Base-by-base conservation (phyloP, 2,888 invertebrate species). In the Protodeltote pygarga region DNA sequence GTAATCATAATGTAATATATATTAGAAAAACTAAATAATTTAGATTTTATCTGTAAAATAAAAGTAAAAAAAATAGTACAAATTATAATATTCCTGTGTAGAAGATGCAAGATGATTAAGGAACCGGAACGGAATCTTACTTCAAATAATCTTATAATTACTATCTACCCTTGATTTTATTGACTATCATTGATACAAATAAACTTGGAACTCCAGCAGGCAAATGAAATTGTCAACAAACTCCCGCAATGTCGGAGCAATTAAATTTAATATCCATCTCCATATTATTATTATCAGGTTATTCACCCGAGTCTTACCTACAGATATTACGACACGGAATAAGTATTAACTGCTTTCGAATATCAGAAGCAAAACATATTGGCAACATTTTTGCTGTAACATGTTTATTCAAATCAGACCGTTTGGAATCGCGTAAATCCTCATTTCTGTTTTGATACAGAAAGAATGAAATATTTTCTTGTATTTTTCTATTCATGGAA, bases 321-420 rank as follows among this genome's bases (percentile, higher is more conserved):
- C 44, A 58, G 34, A 63, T 53, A 51, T 53, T 50, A 47, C 46
- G 41, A 59, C 63, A 68, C 19, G 59, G 55, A 69, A 71, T 58
- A 41, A 63, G 66, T 55, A 75, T 75, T 71, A 75, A 49, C 44
- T 13, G 45, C 53, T 53, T 66, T 48, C 38, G 34, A 67, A 66
- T 61, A 62, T 50, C 60, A 40, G 42, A 45, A 58, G 53, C 68
- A 52, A 66, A 67, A 64, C 53, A 50, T 54, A 61, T 65, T 49
- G 52, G 53, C 42, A 46, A 65, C 63, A 61, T 65, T n/a, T n/a
- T 66, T 42, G 41, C 49, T 63, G 13, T 52, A 53, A 61, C 52
- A 54, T 51, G 60, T 40, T 63, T 64, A 60, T 59, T 64, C 47
- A 62, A 68, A 67, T 59, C 52, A 50, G 41, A 48, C 38, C 19